A percentile compares a stretch with the other conserved stretches of the same genome.
phyloP scores from a whole-genome alignment of 2,797 vertebrate species.

The Sciaenops ocellatus region DNA sequence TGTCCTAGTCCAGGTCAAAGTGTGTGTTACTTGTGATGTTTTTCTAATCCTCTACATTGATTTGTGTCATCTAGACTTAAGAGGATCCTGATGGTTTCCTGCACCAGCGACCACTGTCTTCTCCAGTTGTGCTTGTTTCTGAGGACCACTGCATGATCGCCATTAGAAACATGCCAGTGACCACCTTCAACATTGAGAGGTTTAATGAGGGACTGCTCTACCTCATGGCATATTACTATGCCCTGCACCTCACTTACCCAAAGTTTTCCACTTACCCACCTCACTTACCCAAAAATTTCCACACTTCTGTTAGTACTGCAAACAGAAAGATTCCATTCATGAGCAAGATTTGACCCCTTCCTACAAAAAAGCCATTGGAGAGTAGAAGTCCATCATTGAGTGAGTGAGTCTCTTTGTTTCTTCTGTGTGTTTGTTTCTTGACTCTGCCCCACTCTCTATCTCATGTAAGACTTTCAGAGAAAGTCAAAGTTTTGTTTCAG shows the following conservation, averaged over 20 bases:
- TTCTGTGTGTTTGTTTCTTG: background rate
- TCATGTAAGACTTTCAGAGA: background rate
- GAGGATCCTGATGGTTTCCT: slow-evolving; percentile 34
- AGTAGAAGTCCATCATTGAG: slow-evolving; percentile 31
- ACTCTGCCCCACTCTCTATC: background rate
- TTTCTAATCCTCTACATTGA: slow-evolving; percentile 19
- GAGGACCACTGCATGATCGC: slow-evolving; percentile 49
- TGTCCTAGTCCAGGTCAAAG: background rate
- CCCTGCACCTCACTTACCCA: slow-evolving; percentile 54
- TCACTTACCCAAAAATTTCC: slow-evolving; percentile 7
- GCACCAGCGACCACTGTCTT: slow-evolving; percentile 18
- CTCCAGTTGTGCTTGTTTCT: slow-evolving; percentile 31
- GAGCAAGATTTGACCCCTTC: slow-evolving; percentile 37
- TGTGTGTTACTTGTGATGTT: slow-evolving; percentile 3
- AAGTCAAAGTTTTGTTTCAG: background rate
- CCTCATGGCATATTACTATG: slow-evolving; percentile 52
- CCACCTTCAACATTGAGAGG: slow-evolving; percentile 35
- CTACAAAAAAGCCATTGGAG: slow-evolving; percentile 51
- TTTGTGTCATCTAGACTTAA: slow-evolving; percentile 33
- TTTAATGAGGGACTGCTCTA: slow-evolving; percentile 47
- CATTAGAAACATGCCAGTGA: slow-evolving; percentile 43
- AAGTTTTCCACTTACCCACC: slow-evolving; percentile 17
- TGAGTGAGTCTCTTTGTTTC: slow-evolving; percentile 1
- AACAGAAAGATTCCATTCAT: slow-evolving; percentile 47
- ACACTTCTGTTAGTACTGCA: slow-evolving; percentile 56